phyloP scores from a whole-genome alignment of 2,113 vertebrate genomes.

The Pygathrix nemaeus region DNA sequence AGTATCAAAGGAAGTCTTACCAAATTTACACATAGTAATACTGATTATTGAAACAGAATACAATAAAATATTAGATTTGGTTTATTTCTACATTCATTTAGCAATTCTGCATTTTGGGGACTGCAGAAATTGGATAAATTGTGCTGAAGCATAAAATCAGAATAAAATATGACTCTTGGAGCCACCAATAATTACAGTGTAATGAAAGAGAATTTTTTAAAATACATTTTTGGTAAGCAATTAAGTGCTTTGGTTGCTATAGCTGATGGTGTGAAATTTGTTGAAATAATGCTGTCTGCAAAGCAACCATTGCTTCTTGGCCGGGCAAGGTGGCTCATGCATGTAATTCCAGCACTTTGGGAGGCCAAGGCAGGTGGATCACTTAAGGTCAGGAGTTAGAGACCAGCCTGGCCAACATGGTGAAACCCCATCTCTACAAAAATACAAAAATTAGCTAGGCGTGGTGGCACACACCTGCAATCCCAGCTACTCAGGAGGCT shows the following conservation, averaged over 20 bases:
- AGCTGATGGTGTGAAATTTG: not conserved
- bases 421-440: no score
- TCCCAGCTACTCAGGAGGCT: no score
- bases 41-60: not conserved
- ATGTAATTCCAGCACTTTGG: no score
- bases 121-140: not conserved
- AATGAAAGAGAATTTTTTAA: not conserved
- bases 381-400: no score
- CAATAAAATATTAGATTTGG: not conserved
- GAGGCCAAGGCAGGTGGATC: no score
- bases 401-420: no score
- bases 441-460: no score
- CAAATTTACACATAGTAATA: not conserved
- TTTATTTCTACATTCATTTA: not conserved
- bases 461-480: no score
- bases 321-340: no score
- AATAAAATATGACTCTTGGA: not conserved
- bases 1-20: not conserved
- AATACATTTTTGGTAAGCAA: not conserved
- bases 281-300: conserved; percentile 5
- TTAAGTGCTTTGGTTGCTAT: not conserved
- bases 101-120: not conserved
- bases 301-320: not conserved
- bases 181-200: not conserved
- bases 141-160: not conserved